Base-by-base conservation (phyloP, 2,888 invertebrate species). In the Parapristionchus giblindavisi region DNA sequence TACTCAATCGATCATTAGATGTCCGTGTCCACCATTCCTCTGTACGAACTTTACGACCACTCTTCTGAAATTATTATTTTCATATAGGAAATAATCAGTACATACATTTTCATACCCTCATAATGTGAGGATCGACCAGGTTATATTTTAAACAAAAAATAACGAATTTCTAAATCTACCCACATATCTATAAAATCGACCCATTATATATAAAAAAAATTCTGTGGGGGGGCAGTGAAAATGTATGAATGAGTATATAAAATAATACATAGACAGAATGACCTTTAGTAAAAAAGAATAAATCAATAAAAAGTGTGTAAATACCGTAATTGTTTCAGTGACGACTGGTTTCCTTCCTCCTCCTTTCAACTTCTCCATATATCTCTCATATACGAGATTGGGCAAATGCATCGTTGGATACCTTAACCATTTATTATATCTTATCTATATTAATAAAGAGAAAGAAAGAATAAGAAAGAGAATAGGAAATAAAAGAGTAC, bases 321-420 rank as follows among this genome's bases (percentile, higher is more conserved):
- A 36, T 52, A 68, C 68, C 68, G 68, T 68, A 52, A 40, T n/a
- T 3, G 51, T 34, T 24, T 68, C 68, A 6, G 65, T 65, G 43
- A 29, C 65, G 48, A 65, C 65, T 14, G 17, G 21, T n/a, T 34
- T 34, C 38, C 38, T 17, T 0, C 38, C n/a, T 27, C 43, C 34
- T n/a, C 27, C 40, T 24, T 27, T 29, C 34, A 52, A 52, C 34
- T 29, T 48, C 52, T 29, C 52, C n/a, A 52, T 17, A 27, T 68
- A 32, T 3, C 68, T 51, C 36, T 68, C 68, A 36, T 40, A 40
- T 4, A 68, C 68, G 21, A 32, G 52, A 17, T 68, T 68, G 52
- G 68, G 68, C 24, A 68, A 34, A 36, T 52, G 68, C 68, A 68
- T 68, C 27, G 52, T 34, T 27, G 68, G 68, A 36, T 68, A 24